Evolutionary conservation across 2,113 vertebrate genomes (phyloP).

Genomic region (Pholis gunnellus): DNA sequence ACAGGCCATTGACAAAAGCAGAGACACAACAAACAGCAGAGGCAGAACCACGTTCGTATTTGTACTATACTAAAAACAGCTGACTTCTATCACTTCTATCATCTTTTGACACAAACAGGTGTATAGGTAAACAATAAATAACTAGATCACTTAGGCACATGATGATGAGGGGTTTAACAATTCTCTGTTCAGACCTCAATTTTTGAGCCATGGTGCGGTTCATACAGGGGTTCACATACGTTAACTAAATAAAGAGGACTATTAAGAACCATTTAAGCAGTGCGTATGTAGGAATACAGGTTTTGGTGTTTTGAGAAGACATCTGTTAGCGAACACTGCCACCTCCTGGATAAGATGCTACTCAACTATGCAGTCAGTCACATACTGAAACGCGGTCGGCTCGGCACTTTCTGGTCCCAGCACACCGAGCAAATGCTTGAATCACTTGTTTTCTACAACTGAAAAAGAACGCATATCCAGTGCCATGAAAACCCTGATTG

Average conservation of each 20-base stretch:
- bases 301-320: not conserved
- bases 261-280: not conserved
- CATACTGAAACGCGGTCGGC: too few species aligned
- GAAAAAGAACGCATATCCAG: not conserved
- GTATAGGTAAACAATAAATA: not conserved
- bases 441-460: not conserved
- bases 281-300: too few species aligned
- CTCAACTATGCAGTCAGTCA: not conserved
- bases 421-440: not conserved
- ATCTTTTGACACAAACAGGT: not conserved
- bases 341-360: not conserved
- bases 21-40: conserved; percentile 17
- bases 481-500: not conserved
- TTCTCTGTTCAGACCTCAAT: not conserved
- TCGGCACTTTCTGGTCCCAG: not conserved
- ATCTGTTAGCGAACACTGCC: not conserved
- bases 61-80: not conserved
- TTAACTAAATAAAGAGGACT: not conserved
- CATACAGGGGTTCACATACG: not conserved
- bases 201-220: not conserved
- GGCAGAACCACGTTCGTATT: not conserved
- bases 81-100: too few species aligned
- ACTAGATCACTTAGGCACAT: not conserved
- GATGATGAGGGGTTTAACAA: not conserved
- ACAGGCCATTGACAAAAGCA: conserved; percentile 30